These are phyloP conservation scores for Jacana jacana DNA, from an alignment of 2,113 vertebrate genomes.

Conservation along the genomic window DNA sequence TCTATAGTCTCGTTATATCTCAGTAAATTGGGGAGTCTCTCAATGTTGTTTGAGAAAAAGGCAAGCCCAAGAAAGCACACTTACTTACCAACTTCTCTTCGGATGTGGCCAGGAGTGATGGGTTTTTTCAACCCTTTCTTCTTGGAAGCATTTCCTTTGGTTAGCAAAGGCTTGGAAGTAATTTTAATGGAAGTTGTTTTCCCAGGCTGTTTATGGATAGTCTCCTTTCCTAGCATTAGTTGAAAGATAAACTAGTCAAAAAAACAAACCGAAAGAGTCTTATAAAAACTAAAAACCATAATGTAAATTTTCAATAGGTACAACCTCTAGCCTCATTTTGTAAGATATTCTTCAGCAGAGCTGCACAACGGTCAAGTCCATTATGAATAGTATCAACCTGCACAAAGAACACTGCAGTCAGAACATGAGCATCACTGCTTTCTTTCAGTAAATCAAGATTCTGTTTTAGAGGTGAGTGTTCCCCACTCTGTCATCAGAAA, in stretches of 20 bases:
- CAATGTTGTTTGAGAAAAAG: background rate
- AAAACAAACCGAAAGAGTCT: background rate
- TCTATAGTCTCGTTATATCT: background rate
- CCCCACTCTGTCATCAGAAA: background rate
- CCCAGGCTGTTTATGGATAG: slow-evolving; percentile 20
- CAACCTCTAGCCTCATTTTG: slow-evolving; percentile 80
- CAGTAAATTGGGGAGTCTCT: background rate
- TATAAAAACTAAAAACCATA: background rate
- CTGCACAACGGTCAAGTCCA: slow-evolving; percentile 87
- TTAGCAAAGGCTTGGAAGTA: slow-evolving; percentile 42
- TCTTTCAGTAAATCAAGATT: background rate
- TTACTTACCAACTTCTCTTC: slow-evolving; percentile 76
- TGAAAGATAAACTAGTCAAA: slow-evolving; percentile 22
- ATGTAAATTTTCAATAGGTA: background rate
- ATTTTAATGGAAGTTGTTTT: slow-evolving; percentile 50
- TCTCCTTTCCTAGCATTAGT: slow-evolving; percentile 60
- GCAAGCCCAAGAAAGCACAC: background rate
- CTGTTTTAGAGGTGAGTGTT: background rate
- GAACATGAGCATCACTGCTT: background rate
- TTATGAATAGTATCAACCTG: slow-evolving; percentile 78
- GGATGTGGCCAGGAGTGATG: slow-evolving; percentile 18
- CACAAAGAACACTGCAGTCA: slow-evolving; percentile 33
- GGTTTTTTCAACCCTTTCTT: slow-evolving; percentile 73
- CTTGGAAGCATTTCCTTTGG: slow-evolving; percentile 61
- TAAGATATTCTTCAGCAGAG: slow-evolving; percentile 84